Conservation (phyloP, 2,888 invertebrate species). For the Empis stercorea region DNA sequence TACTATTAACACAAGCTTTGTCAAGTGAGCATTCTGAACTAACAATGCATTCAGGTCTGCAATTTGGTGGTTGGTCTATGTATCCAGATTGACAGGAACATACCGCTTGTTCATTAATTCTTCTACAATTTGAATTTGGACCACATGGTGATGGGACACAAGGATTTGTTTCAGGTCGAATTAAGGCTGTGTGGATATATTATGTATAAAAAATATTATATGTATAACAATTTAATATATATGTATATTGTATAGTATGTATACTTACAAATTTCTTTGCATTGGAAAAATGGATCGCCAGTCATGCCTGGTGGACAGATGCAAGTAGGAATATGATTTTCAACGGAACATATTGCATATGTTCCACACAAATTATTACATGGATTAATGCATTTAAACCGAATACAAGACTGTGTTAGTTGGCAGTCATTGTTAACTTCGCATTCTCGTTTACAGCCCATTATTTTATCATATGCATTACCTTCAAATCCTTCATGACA, state of each 20-base stretch:
- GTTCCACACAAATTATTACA: conserved; percentile 74
- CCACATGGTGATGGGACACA: conserved; percentile 79
- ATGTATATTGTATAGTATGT: conserved; percentile 25
- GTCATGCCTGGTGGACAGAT: conserved; percentile 60
- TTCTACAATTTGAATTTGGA: conserved; percentile 73
- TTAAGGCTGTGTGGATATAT: too few species aligned
- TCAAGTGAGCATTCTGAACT: conserved; percentile 73
- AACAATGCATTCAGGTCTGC: conserved; percentile 76
- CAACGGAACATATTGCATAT: conserved; percentile 63
- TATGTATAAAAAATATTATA: neutral
- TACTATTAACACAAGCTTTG: conserved; percentile 71
- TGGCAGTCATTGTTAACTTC: conserved; percentile 65
- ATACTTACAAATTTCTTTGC: conserved; percentile 40
- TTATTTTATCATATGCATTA: conserved; percentile 59
- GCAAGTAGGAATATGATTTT: conserved; percentile 67
- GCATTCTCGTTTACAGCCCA: conserved; percentile 61
- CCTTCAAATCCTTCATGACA: conserved; percentile 69
- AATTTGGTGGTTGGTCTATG: conserved; percentile 64
- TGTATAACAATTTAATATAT: conserved; percentile 1
- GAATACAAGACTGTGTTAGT: conserved; percentile 58
- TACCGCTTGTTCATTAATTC: conserved; percentile 65
- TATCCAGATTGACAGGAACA: conserved; percentile 73
- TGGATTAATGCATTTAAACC: conserved; percentile 73
- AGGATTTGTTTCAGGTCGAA: conserved; percentile 46
- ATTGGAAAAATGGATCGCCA: conserved; percentile 73